A percentile compares a stretch with the other conserved stretches of the same genome.
These are phyloP conservation scores for Alauda arvensis DNA, from an alignment of 2,797 vertebrate genomes.

Conservation along the genomic window DNA sequence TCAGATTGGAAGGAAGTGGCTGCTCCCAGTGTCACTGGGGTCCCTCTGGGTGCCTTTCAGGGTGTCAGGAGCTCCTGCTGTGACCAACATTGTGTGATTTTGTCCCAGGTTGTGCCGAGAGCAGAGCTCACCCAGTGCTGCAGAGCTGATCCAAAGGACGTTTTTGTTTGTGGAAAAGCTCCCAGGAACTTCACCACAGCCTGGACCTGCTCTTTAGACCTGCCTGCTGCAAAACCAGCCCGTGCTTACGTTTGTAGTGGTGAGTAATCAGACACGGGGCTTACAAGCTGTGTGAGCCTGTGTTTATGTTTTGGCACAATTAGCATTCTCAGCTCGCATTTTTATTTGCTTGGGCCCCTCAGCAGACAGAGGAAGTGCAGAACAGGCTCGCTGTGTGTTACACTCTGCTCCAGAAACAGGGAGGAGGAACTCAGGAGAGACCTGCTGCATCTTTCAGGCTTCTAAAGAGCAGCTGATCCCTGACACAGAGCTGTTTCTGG, in stretches of 20 bases:
- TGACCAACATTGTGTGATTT: background rate
- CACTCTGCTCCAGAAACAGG: background rate
- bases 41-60: background rate
- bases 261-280: slow-evolving; percentile 36
- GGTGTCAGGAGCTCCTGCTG: background rate
- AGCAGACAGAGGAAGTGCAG: background rate
- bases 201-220: slow-evolving; percentile 4
- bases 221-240: slow-evolving; percentile 3
- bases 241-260: background rate
- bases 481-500: slow-evolving; percentile 22
- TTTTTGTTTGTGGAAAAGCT: background rate
- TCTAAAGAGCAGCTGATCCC: slow-evolving; percentile 45
- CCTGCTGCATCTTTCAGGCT: slow-evolving; percentile 4
- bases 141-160: background rate
- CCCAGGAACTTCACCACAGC: background rate
- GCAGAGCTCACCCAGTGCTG: background rate
- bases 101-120: background rate
- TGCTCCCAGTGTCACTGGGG: background rate
- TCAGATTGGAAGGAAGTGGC: background rate
- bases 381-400: background rate
- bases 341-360: slow-evolving; percentile 20
- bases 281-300: background rate
- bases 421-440: background rate
- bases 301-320: slow-evolving; percentile 31
- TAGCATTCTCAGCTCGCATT: background rate